These are phyloP conservation scores for Andrena bucephala DNA, from an alignment of 2,888 invertebrate genomes.

Conservation along the genomic window DNA sequence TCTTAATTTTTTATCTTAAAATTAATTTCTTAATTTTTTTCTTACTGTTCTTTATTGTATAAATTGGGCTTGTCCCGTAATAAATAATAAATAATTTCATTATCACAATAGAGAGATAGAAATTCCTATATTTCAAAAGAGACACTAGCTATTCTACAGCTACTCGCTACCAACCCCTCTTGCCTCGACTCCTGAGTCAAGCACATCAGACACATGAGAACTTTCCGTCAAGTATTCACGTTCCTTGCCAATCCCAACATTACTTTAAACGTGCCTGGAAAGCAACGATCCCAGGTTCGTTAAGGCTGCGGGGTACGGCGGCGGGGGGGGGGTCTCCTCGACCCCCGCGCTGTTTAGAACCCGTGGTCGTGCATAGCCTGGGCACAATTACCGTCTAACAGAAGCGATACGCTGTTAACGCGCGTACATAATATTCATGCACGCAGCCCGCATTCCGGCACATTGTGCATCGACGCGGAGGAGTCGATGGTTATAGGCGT, in stretches of 20 bases:
- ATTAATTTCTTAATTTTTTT: too few species aligned
- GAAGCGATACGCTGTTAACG: constrained; percentile 58
- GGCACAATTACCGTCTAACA: constrained; percentile 10
- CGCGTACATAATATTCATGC: constrained; percentile 51
- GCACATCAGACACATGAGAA: too few species aligned
- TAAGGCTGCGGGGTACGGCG: neutral
- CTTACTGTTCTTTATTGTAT: too few species aligned
- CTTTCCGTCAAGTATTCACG: neutral
- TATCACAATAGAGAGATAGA: too few species aligned
- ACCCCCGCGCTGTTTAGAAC: constrained; percentile 1
- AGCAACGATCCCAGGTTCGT: neutral
- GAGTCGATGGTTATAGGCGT: constrained; percentile 73
- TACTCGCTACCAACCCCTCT: too few species aligned
- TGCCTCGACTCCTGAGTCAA: too few species aligned
- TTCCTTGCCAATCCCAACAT: neutral
- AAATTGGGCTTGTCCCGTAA: too few species aligned
- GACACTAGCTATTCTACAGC: too few species aligned
- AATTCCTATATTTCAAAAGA: too few species aligned
- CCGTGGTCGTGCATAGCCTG: neutral
- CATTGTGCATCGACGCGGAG: constrained; percentile 60
- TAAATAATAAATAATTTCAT: too few species aligned
- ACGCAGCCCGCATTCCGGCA: constrained; percentile 38
- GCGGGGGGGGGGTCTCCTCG: neutral
- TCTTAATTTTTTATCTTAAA: too few species aligned
- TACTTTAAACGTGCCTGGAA: neutral